Conservation (phyloP, 2,113 vertebrate genomes). For the Silurus asotus region DNA sequence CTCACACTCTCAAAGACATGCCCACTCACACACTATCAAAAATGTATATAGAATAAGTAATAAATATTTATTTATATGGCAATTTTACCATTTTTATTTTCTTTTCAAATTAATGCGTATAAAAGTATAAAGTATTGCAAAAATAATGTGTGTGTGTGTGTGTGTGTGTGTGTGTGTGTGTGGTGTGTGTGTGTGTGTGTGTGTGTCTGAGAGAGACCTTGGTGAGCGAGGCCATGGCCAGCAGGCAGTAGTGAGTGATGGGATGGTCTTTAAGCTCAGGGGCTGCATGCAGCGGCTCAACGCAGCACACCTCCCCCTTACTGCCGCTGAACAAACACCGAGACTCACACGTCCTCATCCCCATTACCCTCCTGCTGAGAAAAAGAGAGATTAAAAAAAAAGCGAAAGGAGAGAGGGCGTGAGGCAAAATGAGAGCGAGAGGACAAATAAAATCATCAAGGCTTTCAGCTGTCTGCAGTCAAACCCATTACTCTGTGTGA, state of each 20-base stretch:
- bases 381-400: neutral
- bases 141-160: neutral
- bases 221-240: conserved; percentile 96
- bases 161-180: conserved; percentile 22
- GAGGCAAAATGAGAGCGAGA: neutral
- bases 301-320: conserved; percentile 95
- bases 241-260: conserved; percentile 88
- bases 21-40: no score
- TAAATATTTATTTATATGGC: neutral
- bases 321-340: conserved; percentile 97
- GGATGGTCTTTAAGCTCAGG: conserved; percentile 90
- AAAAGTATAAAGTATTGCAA: neutral
- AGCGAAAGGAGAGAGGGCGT: neutral
- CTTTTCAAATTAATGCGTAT: neutral
- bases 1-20: no score
- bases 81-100: neutral
- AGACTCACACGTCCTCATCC: conserved; percentile 93
- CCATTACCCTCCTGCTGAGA: conserved; percentile 88
- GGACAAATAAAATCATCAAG: conserved; percentile 10
- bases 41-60: neutral
- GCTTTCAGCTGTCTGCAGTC: conserved; percentile 16
- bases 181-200: conserved; percentile 6
- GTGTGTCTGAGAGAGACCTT: conserved; percentile 75
- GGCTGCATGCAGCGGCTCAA: conserved; percentile 88
- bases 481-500: conserved; percentile 30